Base-by-base conservation (phyloP, 2,797 vertebrate genomes). In the Limosa lapponica region DNA sequence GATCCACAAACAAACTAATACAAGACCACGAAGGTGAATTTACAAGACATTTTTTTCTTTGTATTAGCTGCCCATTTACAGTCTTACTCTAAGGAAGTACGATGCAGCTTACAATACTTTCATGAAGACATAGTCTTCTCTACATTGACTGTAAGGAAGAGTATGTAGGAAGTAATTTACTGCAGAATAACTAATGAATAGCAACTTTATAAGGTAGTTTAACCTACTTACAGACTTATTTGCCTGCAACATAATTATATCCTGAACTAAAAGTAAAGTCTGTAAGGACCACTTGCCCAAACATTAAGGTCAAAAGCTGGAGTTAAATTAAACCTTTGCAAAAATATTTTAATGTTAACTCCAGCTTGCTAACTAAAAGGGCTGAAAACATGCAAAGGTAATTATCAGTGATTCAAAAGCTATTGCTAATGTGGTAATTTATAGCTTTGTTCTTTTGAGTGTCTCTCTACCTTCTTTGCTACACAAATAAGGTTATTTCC, bases 401-500 rank as follows among this genome's bases (percentile, higher is more conserved):
- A 82, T 84, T 82, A 77, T 64, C 57, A 91, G 23, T n/a, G 52
- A 89, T 90, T 87, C 51, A 80, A 89, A 93, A 93, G 32, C 41
- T 52, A 59, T 57, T 87, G 52, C 28, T 89, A 73, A 94, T 77
- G 32, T 54, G 59, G 43, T 82, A 91, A 81, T 87, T 85, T 80
- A 75, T 52, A 87, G 32, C 32, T 92, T 32, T 71, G 59, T 52
- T 91, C 52, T 85, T 92, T 16, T 67, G 20, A 86, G 37, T 54
- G 37, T 59, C 65, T 82, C 59, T 90, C 80, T 87, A 91, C 79
- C 51, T 94, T 80, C 64, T 69, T 81, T 88, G 34, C 84, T 81
- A 23, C 69, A 89, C 46, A 90, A 89, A 84, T 85, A 87, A 84
- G 57, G 65, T 88, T 92, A 87, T 90, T 95, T 95, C 79, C 69